phyloP scores from a whole-genome alignment of 2,888 invertebrate genomes.

The Lacanobia oleracea region DNA sequence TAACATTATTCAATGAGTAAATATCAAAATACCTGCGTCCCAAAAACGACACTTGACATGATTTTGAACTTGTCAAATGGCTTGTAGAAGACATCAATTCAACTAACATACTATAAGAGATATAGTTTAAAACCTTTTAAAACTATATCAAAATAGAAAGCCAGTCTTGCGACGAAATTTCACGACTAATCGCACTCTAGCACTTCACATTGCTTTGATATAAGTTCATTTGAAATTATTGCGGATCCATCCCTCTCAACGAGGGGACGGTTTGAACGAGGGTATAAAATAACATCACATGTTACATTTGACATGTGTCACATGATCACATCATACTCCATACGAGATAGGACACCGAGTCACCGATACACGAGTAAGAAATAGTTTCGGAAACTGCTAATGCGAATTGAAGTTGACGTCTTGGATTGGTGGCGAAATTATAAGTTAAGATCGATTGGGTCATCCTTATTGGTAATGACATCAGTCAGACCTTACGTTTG shows the following conservation, averaged over 20 bases:
- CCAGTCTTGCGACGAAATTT: conserved; percentile 11
- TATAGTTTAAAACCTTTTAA: conserved; percentile 1
- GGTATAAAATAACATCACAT: conserved; percentile 36
- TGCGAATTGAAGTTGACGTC: conserved; percentile 15
- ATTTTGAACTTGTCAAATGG: neutral
- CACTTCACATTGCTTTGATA: conserved; percentile 18
- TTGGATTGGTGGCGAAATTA: neutral
- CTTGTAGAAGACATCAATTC: no score
- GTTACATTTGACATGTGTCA: conserved; percentile 53
- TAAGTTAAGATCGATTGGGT: conserved; percentile 1
- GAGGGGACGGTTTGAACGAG: conserved; percentile 9
- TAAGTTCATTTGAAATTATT: conserved; percentile 51
- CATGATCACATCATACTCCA: neutral
- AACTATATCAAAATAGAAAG: conserved; percentile 16
- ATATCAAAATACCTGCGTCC: neutral
- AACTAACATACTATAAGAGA: neutral
- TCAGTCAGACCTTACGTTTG: neutral
- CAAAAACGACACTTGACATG: no score
- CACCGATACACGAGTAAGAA: conserved; percentile 30
- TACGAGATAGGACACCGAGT: conserved; percentile 12
- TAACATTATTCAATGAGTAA: conserved; percentile 17
- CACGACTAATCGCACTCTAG: conserved; percentile 22
- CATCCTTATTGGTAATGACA: neutral
- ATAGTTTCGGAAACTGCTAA: conserved; percentile 32
- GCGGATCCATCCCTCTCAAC: conserved; percentile 31